A percentile compares a stretch with the other conserved stretches of the same genome.
phyloP scores from a whole-genome alignment of 2,113 vertebrate genomes.

The Lepus europaeus region DNA sequence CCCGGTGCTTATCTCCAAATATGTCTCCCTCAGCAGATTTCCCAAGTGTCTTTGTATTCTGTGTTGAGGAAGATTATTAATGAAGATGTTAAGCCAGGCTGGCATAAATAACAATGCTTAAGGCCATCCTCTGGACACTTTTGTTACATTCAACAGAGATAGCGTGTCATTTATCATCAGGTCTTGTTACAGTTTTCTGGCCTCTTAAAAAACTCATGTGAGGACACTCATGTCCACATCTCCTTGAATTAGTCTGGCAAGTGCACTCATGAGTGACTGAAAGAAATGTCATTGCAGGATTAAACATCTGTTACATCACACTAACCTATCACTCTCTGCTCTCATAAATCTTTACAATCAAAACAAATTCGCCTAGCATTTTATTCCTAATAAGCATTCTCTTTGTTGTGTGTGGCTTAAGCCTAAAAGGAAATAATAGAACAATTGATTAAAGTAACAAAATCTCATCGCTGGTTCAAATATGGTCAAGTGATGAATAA shows the following conservation, averaged over 20 bases:
- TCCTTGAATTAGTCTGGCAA: slow-evolving; percentile 63
- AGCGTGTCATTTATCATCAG: slow-evolving; percentile 57
- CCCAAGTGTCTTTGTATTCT: slow-evolving; percentile 45
- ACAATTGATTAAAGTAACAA: slow-evolving; percentile 60
- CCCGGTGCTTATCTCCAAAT: slow-evolving; percentile 47
- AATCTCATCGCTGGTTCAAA: slow-evolving; percentile 61
- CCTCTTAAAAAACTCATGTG: slow-evolving; percentile 34
- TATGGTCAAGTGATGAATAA: slow-evolving; percentile 41
- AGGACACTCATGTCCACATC: slow-evolving; percentile 7
- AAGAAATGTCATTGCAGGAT: slow-evolving; percentile 65
- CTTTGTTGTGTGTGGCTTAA: slow-evolving; percentile 59
- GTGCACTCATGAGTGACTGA: slow-evolving; percentile 31
- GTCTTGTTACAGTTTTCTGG: slow-evolving; percentile 46
- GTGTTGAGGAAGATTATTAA: slow-evolving; percentile 69
- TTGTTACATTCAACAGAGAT: background rate
- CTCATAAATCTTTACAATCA: slow-evolving; percentile 69
- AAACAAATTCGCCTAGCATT: slow-evolving; percentile 70
- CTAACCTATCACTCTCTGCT: slow-evolving; percentile 53
- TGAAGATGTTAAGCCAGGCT: slow-evolving; percentile 72
- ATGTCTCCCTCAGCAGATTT: slow-evolving; percentile 42
- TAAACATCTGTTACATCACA: slow-evolving; percentile 64
- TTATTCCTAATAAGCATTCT: slow-evolving; percentile 63
- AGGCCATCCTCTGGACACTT: slow-evolving; percentile 45
- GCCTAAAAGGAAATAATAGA: slow-evolving; percentile 68
- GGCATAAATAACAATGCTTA: slow-evolving; percentile 58